Evolutionary conservation across 2,113 vertebrate species (phyloP).

Genomic region (Otolemur garnettii): DNA sequence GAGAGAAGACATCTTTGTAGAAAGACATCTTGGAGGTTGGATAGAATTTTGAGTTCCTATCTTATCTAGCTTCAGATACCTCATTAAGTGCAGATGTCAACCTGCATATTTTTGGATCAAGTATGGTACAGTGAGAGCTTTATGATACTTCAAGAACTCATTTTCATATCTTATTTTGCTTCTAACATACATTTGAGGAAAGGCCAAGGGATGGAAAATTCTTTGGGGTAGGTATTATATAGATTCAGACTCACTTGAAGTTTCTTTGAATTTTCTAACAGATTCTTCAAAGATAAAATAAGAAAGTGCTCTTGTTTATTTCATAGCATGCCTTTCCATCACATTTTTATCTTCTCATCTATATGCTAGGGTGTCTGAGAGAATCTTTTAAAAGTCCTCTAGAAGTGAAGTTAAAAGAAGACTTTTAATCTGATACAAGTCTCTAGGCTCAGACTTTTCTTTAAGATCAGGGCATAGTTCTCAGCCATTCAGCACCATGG

Average conservation of each 20-base stretch:
- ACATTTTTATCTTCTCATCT: conserved; percentile 39
- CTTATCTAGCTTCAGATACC: not conserved
- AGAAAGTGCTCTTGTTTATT: conserved; percentile 71
- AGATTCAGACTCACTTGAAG: not conserved
- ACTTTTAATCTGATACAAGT: conserved; percentile 22
- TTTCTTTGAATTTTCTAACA: conserved; percentile 62
- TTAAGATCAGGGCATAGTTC: not conserved
- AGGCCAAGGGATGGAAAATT: not conserved
- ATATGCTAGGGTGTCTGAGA: not conserved
- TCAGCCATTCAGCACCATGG: not conserved
- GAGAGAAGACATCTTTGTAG: not conserved
- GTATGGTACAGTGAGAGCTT: not conserved
- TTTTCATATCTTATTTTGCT: not conserved
- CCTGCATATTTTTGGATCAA: not conserved
- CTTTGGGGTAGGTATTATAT: not conserved
- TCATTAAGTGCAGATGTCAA: not conserved
- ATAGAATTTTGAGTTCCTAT: not conserved
- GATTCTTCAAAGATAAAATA: conserved; percentile 54
- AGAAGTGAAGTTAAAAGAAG: conserved; percentile 38
- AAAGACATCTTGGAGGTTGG: not conserved
- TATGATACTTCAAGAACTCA: not conserved
- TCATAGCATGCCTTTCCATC: conserved; percentile 27
- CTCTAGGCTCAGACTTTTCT: not conserved
- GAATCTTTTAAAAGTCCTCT: conserved; percentile 52
- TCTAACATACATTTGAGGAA: not conserved